phyloP scores from a whole-genome alignment of 1,140 invertebrate genomes.

The Scaptomyza graminum region DNA sequence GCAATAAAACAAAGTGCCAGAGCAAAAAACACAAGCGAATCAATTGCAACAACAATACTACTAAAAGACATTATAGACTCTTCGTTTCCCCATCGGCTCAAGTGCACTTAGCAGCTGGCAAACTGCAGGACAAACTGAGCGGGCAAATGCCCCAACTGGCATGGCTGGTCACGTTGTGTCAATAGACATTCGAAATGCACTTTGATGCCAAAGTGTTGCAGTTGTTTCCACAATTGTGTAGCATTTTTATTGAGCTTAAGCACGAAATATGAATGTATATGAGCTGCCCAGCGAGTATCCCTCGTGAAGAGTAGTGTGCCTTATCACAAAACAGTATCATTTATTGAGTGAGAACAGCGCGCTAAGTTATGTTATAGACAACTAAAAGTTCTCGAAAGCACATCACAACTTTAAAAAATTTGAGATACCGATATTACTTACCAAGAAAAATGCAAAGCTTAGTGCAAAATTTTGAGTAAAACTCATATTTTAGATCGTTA shows the following conservation, averaged over 20 bases:
- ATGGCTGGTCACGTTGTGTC: conserved; percentile 75
- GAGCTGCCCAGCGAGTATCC: neutral
- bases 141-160: conserved; percentile 49
- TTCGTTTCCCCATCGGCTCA: conserved; percentile 20
- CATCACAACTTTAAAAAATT: neutral
- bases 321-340: neutral
- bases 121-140: neutral
- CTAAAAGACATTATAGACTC: conserved; percentile 12
- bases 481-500: neutral
- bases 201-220: conserved; percentile 63
- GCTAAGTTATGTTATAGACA: neutral
- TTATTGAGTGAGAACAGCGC: conserved; percentile 2
- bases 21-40: conserved; percentile 14
- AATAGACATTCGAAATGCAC: conserved; percentile 70
- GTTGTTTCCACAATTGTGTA: conserved; percentile 49
- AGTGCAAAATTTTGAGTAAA: neutral
- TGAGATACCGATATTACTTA: neutral
- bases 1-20: conserved; percentile 52
- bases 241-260: conserved; percentile 29
- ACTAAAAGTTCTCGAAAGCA: neutral
- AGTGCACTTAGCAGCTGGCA: conserved; percentile 35
- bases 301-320: neutral
- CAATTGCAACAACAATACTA: conserved; percentile 26
- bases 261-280: neutral
- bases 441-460: too few relatives aligned